Percentiles rank a stretch among this genome's conserved stretches.
Conservation (phyloP, 2,797 vertebrate species). For the Masticophis lateralis region DNA sequence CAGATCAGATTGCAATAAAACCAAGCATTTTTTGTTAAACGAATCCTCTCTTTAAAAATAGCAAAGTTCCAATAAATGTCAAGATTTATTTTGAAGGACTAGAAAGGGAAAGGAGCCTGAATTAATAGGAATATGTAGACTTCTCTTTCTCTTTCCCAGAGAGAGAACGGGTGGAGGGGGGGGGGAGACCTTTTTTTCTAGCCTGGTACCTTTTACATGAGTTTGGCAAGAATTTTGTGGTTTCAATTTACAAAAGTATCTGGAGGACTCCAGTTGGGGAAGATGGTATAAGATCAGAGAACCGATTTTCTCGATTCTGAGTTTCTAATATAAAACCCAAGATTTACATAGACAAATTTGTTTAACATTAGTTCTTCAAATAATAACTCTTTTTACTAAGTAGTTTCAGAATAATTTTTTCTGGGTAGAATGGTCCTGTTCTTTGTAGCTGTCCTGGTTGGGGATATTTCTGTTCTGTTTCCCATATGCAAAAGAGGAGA, state of each 20-base stretch:
- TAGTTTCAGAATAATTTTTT: neutral
- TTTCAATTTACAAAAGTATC: neutral
- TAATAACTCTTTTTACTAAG: neutral
- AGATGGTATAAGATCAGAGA: neutral
- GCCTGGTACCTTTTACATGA: neutral
- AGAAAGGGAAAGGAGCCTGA: neutral
- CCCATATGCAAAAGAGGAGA: neutral
- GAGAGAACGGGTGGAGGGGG: no score
- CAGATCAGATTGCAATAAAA: conserved; percentile 21
- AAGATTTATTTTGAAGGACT: neutral
- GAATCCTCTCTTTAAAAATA: neutral
- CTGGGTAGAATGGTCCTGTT: neutral
- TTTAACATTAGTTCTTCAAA: neutral
- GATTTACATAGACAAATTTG: neutral
- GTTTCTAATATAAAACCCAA: neutral
- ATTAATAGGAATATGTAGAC: neutral
- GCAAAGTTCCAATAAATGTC: neutral
- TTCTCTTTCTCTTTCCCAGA: neutral
- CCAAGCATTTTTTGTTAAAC: neutral
- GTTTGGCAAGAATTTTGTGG: neutral
- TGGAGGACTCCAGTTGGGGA: neutral
- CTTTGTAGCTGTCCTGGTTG: neutral
- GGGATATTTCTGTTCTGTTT: neutral
- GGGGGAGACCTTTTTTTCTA: neutral
- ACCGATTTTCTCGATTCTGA: neutral